phyloP scores from a whole-genome alignment of 2,113 vertebrate species.

The Maccullochella peelii region DNA sequence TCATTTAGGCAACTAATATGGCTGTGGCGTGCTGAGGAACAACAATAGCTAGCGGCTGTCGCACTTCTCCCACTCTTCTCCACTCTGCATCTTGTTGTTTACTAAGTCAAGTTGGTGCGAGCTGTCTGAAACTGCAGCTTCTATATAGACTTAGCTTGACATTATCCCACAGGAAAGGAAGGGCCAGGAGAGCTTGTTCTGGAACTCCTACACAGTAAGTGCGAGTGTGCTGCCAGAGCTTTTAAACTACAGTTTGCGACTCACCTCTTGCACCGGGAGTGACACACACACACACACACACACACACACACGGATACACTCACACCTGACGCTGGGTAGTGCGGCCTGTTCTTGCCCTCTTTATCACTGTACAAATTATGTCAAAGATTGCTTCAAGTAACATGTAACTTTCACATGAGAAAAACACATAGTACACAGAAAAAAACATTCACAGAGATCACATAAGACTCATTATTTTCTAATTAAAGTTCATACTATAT shows the following conservation, averaged over 20 bases:
- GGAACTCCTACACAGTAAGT: constrained; percentile 40
- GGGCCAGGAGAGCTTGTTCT: constrained; percentile 2
- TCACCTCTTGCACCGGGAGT: constrained; percentile 11
- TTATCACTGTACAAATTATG: background rate
- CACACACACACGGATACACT: too few relatives aligned
- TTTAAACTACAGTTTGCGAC: constrained; percentile 16
- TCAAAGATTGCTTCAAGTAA: background rate
- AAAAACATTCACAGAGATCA: background rate
- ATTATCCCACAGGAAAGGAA: constrained; percentile 2
- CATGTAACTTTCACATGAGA: background rate
- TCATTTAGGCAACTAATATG: constrained; percentile 61
- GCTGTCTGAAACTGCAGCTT: constrained; percentile 28
- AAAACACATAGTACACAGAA: background rate
- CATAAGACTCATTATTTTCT: background rate
- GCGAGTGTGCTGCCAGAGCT: constrained; percentile 12
- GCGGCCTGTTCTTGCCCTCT: background rate
- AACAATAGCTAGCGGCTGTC: constrained; percentile 49
- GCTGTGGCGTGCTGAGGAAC: constrained; percentile 35
- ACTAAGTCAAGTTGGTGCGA: constrained; percentile 52
- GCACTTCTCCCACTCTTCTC: constrained; percentile 52
- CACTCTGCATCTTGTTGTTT: constrained; percentile 56
- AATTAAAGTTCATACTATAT: background rate
- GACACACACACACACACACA: background rate
- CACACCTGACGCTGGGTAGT: background rate
- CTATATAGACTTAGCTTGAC: constrained; percentile 20